These are phyloP conservation scores for Eufriesea mexicana DNA, from an alignment of 1,140 invertebrate species.

Conservation along the genomic window DNA sequence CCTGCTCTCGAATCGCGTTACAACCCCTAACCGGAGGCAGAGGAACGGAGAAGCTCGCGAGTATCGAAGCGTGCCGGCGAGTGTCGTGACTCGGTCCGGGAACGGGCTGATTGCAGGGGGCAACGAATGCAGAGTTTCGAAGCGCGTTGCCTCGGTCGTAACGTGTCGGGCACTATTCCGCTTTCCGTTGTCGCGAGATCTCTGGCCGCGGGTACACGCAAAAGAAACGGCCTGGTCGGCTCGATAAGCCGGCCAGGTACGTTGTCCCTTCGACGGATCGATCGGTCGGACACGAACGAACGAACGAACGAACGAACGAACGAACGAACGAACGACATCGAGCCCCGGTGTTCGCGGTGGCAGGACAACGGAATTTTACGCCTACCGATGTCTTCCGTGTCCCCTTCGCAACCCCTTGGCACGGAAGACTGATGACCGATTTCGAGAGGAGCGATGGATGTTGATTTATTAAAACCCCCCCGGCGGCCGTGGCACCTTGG, in stretches of 20 bases:
- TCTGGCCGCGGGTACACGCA: background rate
- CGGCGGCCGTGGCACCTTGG: too few species aligned
- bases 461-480: constrained; percentile 65
- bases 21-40: too few species aligned
- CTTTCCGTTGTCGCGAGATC: constrained; percentile 15
- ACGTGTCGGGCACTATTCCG: constrained; percentile 22
- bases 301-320: constrained; percentile 1
- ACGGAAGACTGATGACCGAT: constrained; percentile 53
- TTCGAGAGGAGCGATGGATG: constrained; percentile 47
- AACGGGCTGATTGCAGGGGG: background rate
- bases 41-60: background rate
- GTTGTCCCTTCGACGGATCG: constrained; percentile 35
- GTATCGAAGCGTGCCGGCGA: background rate
- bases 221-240: constrained; percentile 16
- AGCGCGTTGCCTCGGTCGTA: constrained; percentile 3
- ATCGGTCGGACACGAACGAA: constrained; percentile 32
- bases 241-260: constrained; percentile 18
- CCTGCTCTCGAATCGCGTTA: too few species aligned
- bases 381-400: constrained; percentile 8
- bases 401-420: background rate
- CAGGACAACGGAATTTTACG: constrained; percentile 23
- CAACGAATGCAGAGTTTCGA: background rate
- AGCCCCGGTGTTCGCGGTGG: constrained; percentile 11
- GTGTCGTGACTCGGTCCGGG: constrained; percentile 17
- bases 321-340: constrained; percentile 1